Evolutionary conservation across 2,797 vertebrate genomes (phyloP).

Genomic region (Tamandua tetradactyla): DNA sequence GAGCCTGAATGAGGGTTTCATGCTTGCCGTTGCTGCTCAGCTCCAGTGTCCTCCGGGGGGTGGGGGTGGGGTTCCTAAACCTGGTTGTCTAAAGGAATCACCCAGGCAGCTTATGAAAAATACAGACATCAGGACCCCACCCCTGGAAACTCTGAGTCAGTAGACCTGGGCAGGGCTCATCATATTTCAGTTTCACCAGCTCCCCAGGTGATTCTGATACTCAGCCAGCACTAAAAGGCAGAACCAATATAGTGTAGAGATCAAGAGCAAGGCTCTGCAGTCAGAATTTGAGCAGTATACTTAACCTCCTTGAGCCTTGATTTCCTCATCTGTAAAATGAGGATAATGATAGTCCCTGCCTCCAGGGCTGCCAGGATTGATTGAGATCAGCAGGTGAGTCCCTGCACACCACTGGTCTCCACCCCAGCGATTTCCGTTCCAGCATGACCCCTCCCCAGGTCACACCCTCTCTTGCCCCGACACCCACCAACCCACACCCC

Average conservation of each 20-base stretch:
- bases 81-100: not conserved
- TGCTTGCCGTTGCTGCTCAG: not conserved
- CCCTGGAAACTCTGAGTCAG: constrained; percentile 76
- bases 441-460: not conserved
- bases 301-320: not conserved
- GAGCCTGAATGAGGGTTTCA: too few species aligned
- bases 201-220: not conserved
- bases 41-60: not conserved
- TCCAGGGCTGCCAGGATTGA: not conserved
- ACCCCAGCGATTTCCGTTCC: constrained; percentile 57
- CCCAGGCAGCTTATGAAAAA: not conserved
- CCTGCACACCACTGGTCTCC: not conserved
- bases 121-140: constrained; percentile 60
- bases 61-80: not conserved
- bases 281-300: not conserved
- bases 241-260: not conserved
- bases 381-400: not conserved
- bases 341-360: not conserved
- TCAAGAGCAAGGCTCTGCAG: not conserved
- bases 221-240: not conserved
- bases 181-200: constrained; percentile 43
- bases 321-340: not conserved
- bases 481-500: not conserved
- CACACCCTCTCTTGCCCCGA: constrained; percentile 38
- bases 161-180: not conserved